phyloP scores from a whole-genome alignment of 2,797 vertebrate genomes.

The Anomalospiza imberbis region DNA sequence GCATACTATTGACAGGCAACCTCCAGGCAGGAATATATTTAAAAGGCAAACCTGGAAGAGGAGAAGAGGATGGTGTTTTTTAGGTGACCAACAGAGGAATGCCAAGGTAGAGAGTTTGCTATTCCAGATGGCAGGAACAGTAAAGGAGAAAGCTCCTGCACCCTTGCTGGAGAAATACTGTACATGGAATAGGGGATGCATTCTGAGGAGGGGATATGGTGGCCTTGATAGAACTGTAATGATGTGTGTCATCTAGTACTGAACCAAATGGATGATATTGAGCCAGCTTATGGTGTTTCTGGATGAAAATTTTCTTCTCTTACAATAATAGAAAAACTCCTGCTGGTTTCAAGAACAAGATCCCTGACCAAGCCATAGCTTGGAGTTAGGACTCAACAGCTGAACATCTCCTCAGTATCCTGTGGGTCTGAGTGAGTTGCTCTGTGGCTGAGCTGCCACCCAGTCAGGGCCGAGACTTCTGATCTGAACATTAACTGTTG shows the following conservation, averaged over 20 bases:
- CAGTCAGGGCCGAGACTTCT: not conserved
- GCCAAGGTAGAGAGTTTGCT: not conserved
- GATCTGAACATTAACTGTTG: not conserved
- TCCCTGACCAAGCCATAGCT: conserved; percentile 15
- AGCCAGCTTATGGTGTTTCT: not conserved
- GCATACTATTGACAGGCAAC: not conserved
- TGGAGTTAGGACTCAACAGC: conserved; percentile 3
- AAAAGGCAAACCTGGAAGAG: not conserved
- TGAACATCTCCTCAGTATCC: conserved; percentile 31
- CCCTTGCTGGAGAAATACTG: not conserved
- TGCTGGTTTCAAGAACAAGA: conserved; percentile 32
- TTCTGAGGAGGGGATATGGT: not conserved
- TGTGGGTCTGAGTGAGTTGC: conserved; percentile 37
- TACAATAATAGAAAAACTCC: conserved; percentile 23
- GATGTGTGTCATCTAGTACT: not conserved
- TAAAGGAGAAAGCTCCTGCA: not conserved
- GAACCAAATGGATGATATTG: not conserved
- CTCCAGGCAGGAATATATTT: not conserved
- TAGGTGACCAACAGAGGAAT: not conserved
- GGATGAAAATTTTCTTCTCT: conserved; percentile 14
- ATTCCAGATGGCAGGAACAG: not conserved
- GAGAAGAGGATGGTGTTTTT: not conserved
- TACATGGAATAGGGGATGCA: not conserved
- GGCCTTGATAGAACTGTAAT: not conserved
- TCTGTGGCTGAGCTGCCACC: not conserved